Percentiles rank a stretch among this genome's conserved stretches.
These are phyloP conservation scores for Bettongia penicillata DNA, from an alignment of 2,113 vertebrate species.

Conservation along the genomic window DNA sequence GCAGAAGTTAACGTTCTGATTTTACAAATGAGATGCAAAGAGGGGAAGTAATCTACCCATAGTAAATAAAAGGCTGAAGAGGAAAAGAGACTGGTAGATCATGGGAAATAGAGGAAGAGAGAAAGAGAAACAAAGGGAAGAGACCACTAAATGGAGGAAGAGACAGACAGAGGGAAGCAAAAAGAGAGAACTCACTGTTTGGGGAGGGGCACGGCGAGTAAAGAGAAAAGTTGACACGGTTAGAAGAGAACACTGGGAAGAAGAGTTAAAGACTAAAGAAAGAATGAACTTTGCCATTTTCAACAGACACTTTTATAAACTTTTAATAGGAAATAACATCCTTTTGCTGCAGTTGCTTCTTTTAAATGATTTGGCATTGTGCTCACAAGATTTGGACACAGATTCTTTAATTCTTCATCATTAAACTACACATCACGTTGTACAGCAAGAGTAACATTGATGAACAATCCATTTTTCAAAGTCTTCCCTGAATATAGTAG, in stretches of 20 bases:
- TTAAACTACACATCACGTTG: background rate
- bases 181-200: background rate
- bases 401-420: background rate
- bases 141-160: background rate
- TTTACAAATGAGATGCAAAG: background rate
- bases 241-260: background rate
- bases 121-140: background rate
- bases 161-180: background rate
- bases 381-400: background rate
- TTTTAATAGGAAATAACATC: background rate
- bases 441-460: background rate
- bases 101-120: background rate
- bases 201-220: background rate
- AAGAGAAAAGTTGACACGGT: background rate
- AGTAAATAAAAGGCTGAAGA: background rate
- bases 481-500: background rate
- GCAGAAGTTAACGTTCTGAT: background rate
- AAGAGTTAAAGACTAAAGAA: background rate
- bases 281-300: background rate
- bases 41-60: background rate
- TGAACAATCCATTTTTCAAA: background rate
- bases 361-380: background rate
- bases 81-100: background rate
- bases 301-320: background rate
- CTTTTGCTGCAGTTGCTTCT: background rate